Percentiles rank a stretch among this genome's conserved stretches.
phyloP scores from a whole-genome alignment of 2,797 vertebrate species.

The Xenops minutus region DNA sequence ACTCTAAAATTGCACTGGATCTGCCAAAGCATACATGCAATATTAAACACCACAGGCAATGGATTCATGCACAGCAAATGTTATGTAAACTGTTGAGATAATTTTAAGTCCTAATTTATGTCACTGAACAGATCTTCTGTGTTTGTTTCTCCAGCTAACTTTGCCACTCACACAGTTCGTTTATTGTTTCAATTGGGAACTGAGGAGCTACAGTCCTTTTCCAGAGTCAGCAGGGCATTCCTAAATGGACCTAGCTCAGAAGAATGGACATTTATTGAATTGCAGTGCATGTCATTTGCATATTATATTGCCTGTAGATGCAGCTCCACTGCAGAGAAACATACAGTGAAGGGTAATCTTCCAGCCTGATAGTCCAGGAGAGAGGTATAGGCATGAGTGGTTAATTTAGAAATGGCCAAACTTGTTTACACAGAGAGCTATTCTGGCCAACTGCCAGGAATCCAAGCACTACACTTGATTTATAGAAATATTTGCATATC shows the following conservation, averaged over 20 bases:
- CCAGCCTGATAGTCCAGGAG: neutral
- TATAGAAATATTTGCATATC: neutral
- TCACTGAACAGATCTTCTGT: neutral
- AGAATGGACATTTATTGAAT: neutral
- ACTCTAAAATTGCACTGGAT: slow-evolving; percentile 4
- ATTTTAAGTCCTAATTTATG: neutral
- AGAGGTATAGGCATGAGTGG: neutral
- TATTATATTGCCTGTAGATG: neutral
- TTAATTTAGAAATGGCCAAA: neutral
- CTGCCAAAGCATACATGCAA: slow-evolving; percentile 22
- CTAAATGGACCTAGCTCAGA: neutral
- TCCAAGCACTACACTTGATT: neutral
- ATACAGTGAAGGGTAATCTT: neutral
- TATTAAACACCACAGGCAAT: slow-evolving; percentile 35
- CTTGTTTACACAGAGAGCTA: neutral
- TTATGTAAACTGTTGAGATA: neutral
- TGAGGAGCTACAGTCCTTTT: neutral
- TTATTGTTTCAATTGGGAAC: neutral
- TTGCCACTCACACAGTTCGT: neutral
- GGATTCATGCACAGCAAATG: neutral
- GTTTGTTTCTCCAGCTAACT: neutral
- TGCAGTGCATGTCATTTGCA: neutral
- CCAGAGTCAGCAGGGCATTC: neutral
- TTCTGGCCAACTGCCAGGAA: neutral
- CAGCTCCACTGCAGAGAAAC: neutral